Evolutionary conservation across 2,113 vertebrate genomes (phyloP), one percentile per base, ranked within the genome.

Genomic region (Pogona vitticeps): DNA sequence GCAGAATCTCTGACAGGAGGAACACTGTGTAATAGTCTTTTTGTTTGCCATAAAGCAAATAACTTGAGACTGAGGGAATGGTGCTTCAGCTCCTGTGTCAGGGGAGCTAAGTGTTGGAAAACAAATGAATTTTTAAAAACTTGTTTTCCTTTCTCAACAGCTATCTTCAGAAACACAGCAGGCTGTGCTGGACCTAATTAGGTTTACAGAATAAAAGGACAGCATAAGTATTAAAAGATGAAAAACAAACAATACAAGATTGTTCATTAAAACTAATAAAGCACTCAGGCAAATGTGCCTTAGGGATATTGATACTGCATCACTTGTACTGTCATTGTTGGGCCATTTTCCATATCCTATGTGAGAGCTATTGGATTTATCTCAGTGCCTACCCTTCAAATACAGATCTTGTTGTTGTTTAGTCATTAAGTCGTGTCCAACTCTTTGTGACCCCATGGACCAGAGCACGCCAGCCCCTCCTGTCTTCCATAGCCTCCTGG

Each of bases 101-200:
- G 26, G 59, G n/a, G 71, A 82, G 58, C 71, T 3, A 67, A 76
- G n/a, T 23, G 21, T 80, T 52, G 52, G 78, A 76, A 76, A 87
- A 82, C 42, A 67, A 76, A 82, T 76, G 70, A 75, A 67, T 87
- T 82, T 87, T 87, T 82, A 15, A 87, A 82, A 87, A 67, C 58
- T 23, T 76, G 42, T 14, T 52, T 10, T 6, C 33, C 82, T 71
- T 82, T 76, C 33, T 58, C 36, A 65, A 67, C n/a, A n/a, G 71
- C 71, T 87, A 36, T 81, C 59, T 82, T 76, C 59, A 76, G 71
- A 87, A n/a, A 67, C 61, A 52, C 26, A 76, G 42, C 63, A 81
- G 59, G 79, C 71, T 76, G 86, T 38, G 76, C 76, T 38, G 42
- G 61, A 59, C 70, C 63, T 82, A 87, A 86, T 81, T 81, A 75